Percentiles rank a stretch among this genome's conserved stretches.
Evolutionary conservation across 2,797 vertebrate species (phyloP).

Genomic region (Halcyon badia): DNA sequence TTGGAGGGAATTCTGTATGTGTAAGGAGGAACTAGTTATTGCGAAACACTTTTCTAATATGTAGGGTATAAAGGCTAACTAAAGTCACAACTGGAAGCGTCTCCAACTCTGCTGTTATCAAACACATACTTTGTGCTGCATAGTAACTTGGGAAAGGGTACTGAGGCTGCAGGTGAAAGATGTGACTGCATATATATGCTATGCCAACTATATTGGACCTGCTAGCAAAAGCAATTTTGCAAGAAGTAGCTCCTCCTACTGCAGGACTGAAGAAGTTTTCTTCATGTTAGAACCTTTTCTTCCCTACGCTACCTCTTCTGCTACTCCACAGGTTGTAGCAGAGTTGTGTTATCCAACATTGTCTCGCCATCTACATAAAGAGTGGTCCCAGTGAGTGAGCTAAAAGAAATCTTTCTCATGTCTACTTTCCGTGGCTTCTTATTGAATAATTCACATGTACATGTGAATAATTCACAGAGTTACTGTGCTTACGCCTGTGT

Average conservation of each 20-base stretch:
- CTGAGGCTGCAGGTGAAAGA: neutral
- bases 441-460: neutral
- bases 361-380: neutral
- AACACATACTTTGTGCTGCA: neutral
- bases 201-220: neutral
- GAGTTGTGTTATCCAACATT: neutral
- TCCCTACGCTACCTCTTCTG: neutral
- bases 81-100: neutral
- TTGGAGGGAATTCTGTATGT: neutral
- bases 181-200: neutral
- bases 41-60: neutral
- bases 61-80: neutral
- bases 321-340: neutral
- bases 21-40: neutral
- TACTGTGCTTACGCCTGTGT: neutral
- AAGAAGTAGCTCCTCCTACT: constrained; percentile 36
- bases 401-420: neutral
- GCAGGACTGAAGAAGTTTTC: constrained; percentile 4
- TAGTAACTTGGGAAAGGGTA: neutral
- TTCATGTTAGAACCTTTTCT: neutral
- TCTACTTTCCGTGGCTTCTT: neutral
- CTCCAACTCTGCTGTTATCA: neutral
- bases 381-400: neutral
- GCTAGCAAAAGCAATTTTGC: neutral
- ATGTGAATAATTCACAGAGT: neutral